These are phyloP conservation scores for Drosophila antonietae DNA, from an alignment of 2,888 invertebrate species.

Conservation along the genomic window DNA sequence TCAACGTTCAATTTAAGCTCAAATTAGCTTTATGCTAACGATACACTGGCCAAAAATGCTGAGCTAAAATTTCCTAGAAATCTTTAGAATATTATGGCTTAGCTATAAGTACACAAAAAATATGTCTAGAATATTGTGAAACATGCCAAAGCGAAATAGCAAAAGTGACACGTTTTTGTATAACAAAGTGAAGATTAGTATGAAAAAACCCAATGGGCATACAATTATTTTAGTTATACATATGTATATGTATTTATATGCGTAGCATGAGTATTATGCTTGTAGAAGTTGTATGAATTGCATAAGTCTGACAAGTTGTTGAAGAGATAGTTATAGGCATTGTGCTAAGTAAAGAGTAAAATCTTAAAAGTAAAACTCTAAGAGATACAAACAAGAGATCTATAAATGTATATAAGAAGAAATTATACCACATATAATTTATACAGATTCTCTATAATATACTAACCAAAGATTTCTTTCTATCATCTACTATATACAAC, in stretches of 20 bases:
- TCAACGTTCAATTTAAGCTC: constrained; percentile 35
- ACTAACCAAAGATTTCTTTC: background rate
- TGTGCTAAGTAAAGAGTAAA: background rate
- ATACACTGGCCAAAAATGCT: constrained; percentile 20
- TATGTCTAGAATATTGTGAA: background rate
- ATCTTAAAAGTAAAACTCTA: too few species aligned
- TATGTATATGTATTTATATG: background rate
- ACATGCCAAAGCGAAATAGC: background rate
- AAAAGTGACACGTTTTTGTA: constrained; percentile 30
- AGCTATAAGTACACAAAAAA: background rate
- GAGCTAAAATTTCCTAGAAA: background rate
- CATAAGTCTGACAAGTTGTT: background rate
- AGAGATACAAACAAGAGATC: too few species aligned
- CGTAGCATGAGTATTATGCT: background rate
- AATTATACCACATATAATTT: too few species aligned
- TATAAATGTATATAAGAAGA: too few species aligned
- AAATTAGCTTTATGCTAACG: constrained; percentile 54
- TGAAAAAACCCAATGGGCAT: background rate
- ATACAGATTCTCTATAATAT: background rate
- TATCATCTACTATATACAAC: too few species aligned
- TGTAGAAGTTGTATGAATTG: background rate
- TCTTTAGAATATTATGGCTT: background rate
- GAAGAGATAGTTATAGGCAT: background rate
- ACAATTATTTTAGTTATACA: background rate
- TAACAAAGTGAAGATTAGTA: constrained; percentile 23